These are phyloP conservation scores for Dromius quadrimaculatus DNA, from an alignment of 2,888 invertebrate species.

Conservation along the genomic window DNA sequence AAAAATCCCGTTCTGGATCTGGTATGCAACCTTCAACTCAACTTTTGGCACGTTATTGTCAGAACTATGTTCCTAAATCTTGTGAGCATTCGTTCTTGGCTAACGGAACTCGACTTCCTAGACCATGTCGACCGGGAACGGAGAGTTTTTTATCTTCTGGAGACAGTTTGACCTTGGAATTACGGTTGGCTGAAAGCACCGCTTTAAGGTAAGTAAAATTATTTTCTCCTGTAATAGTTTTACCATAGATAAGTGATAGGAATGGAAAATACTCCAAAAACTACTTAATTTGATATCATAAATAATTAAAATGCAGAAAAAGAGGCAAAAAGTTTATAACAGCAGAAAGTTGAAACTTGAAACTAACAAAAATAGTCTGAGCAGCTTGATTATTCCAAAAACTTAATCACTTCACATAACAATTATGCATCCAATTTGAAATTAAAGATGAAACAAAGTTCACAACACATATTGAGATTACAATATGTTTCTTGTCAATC, in stretches of 20 bases:
- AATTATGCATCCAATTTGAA: no score
- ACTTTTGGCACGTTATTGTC: constrained; percentile 84
- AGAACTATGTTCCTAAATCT: constrained; percentile 83
- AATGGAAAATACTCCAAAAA: not conserved
- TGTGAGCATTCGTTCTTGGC: constrained; percentile 84
- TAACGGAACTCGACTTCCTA: constrained; percentile 69
- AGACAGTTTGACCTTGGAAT: constrained; percentile 83
- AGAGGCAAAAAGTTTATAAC: no score
- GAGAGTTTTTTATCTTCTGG: constrained; percentile 88
- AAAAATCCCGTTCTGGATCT: constrained; percentile 6
- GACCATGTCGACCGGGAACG: constrained; percentile 83
- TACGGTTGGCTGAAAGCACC: constrained; percentile 84
- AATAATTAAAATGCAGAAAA: no score
- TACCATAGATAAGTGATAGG: not conserved
- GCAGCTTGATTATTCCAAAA: no score
- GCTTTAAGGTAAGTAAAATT: constrained; percentile 77
- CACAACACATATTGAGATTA: no score
- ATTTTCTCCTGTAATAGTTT: not conserved
- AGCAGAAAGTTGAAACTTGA: no score
- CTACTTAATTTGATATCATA: no score
- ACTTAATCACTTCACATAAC: no score
- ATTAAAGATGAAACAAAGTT: no score
- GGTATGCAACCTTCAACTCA: constrained; percentile 68
- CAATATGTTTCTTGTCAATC: no score
- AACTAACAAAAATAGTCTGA: no score